phyloP scores from a whole-genome alignment of 2,888 invertebrate genomes.

The Opisthograptis luteolata region DNA sequence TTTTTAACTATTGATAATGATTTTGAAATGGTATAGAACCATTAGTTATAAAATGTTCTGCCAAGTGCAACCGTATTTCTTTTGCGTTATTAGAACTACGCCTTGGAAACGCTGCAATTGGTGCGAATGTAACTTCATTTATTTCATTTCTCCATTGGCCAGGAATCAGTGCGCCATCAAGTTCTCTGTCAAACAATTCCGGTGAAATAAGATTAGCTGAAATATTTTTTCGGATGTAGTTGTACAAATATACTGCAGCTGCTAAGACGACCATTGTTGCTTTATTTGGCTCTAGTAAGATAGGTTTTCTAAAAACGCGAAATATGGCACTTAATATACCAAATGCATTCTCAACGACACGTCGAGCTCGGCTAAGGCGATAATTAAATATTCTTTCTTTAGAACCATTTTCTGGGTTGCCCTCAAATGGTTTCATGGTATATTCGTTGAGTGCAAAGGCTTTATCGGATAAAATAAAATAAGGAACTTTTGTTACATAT shows the following conservation, averaged over 20 bases:
- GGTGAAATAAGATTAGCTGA: conserved; percentile 28
- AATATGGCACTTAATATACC: too few species aligned
- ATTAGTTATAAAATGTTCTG: conserved; percentile 35
- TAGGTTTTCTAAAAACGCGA: too few species aligned
- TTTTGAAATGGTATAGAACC: conserved; percentile 34
- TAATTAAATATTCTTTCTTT: too few species aligned
- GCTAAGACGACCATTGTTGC: too few species aligned
- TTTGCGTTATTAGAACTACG: conserved; percentile 28
- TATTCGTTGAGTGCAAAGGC: conserved; percentile 22
- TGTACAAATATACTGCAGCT: not conserved
- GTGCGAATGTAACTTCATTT: conserved; percentile 15
- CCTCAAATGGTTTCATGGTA: not conserved
- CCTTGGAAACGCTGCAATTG: conserved; percentile 26
- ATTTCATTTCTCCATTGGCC: conserved; percentile 33
- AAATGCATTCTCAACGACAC: too few species aligned
- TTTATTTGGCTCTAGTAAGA: too few species aligned
- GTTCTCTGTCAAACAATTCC: conserved; percentile 36
- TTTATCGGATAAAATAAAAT: not conserved
- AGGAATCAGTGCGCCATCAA: conserved; percentile 30
- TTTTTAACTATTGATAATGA: too few species aligned
- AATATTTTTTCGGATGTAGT: conserved; percentile 8
- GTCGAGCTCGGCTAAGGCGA: too few species aligned
- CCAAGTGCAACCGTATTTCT: conserved; percentile 36
- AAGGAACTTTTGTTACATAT: not conserved
- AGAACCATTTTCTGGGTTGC: too few species aligned